Evolutionary conservation across 2,797 vertebrate species (phyloP), one percentile per base, ranked within the genome.

Genomic region (Pipistrellus pipistrellus): DNA sequence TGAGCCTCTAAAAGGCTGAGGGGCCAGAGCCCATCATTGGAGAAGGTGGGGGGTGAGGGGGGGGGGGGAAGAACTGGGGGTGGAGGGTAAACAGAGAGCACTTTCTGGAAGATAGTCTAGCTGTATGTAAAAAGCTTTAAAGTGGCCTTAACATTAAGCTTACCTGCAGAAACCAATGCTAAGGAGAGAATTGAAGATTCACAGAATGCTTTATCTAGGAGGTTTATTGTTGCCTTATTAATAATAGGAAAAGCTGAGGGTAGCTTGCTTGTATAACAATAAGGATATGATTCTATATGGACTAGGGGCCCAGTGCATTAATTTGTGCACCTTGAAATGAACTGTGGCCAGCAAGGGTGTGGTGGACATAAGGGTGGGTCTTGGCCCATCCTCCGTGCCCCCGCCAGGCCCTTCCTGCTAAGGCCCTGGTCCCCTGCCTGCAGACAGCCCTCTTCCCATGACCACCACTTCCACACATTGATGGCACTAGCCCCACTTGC

Each of bases 371-470:
- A 27, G 12, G 59, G 59, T 0, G 2, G 59, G 5, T 62, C 59
- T 62, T 13, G 2, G 59, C 59, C 12, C 59, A 62, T 30, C 59
- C 27, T 30, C 27, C 5, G 1, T 62, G 27, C 59, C 27, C 6
- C 6, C 0, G 2, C 59, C 27, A 6, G 13, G 27, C 27, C 27
- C 27, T 27, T 62, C 59, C 59, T 3, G 6, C 27, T 30, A 59
- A 62, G 59, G 27, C 27, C 59, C 12, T 6, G 27, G 27, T 62
- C 59, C 27, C 5, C 27, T 62, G 2, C 14, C 59, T 62, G 59
- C 27, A 13, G 1, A 27, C 2, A 30, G 27, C 27, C 6, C 59
- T 1, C 0, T 62, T 62, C 57, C 59, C 13, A 1, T 3, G 6
- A 12, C 27, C 59, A 62, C 27, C 2, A 27, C 12, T 62, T 27